Base-by-base conservation (phyloP, 2,888 invertebrate species). In the Xylota sylvarum region DNA sequence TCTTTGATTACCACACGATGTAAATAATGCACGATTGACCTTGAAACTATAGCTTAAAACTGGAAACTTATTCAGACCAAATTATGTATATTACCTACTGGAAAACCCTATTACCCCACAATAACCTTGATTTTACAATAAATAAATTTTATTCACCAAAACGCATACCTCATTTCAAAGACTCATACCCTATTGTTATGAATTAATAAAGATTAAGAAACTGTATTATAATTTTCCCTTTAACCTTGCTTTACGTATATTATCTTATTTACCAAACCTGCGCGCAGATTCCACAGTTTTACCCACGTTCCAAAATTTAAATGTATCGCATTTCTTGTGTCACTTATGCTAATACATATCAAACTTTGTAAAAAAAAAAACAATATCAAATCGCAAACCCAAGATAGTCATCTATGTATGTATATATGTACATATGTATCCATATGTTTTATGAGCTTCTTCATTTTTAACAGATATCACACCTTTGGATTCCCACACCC, bases 321-420 rank as follows among this genome's bases (percentile, higher is more conserved):
- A 30, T 56, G 43, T 56, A 70, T 70, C 56, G 17, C 12, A 40
- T 12, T 46, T 67, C 58, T 67, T 67, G 37, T 58, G 67, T 40
- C 67, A 58, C 40, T n/a, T 40, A 67, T 77, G 58, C 58, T 27
- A 67, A 76, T 56, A n/a, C n/a, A n/a, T 4, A n/a, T 35, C 2
- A 40, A 43, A 43, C 37, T 19, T 55, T 43, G 73, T 37, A 62
- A 74, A 74, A 52, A 9, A 14, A 19, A 30, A 12, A 52, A 7
- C 7, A 30, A 69, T 55, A 67, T 10, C 9, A 17, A 70, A 14
- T 35, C 32, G 46, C n/a, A 60, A 40, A 5, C 56, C 55, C 32
- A 55, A 32, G 2, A n/a, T 27, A 30, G 30, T 19, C n/a, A 30
- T 30, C 12, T 23, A 12, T 23, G 23, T 3, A 23, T 23, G 2